A percentile compares a stretch with the other conserved stretches of the same genome.
Evolutionary conservation across 2,888 invertebrate species (phyloP).

Genomic region (Cheilosia pagana): DNA sequence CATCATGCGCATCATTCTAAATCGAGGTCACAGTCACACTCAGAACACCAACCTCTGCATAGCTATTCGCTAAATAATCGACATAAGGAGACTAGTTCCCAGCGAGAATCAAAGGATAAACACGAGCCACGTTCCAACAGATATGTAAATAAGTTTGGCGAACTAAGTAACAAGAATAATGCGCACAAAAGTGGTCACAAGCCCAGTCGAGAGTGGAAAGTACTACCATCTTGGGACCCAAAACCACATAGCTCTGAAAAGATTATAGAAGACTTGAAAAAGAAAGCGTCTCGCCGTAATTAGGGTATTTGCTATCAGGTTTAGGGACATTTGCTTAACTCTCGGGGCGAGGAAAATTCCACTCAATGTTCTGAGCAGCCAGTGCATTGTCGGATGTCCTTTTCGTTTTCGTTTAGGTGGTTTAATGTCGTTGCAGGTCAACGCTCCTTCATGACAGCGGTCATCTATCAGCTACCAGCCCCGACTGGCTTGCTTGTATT

Average conservation of each 20-base stretch:
- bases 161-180: conserved; percentile 26
- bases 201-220: conserved; percentile 11
- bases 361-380: not conserved
- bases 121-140: not conserved
- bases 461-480: too few relatives aligned
- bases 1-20: not conserved
- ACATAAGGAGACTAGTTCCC: conserved; percentile 2
- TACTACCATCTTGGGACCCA: conserved; percentile 36
- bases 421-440: too few relatives aligned
- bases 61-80: not conserved
- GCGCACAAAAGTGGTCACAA: not conserved
- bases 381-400: too few relatives aligned
- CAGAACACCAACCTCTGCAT: conserved; percentile 38
- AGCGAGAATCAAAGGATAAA: conserved; percentile 29
- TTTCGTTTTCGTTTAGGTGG: too few relatives aligned
- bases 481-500: too few relatives aligned
- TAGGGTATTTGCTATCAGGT: not conserved
- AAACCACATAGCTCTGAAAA: conserved; percentile 40
- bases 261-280: conserved; percentile 49
- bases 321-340: not conserved
- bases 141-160: conserved; percentile 57
- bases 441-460: too few relatives aligned
- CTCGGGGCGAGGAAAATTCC: not conserved
- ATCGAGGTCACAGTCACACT: conserved; percentile 32
- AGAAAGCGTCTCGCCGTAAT: conserved; percentile 1